Evolutionary conservation across 2,797 vertebrate genomes (phyloP).

Genomic region (Gallinago solitaria): DNA sequence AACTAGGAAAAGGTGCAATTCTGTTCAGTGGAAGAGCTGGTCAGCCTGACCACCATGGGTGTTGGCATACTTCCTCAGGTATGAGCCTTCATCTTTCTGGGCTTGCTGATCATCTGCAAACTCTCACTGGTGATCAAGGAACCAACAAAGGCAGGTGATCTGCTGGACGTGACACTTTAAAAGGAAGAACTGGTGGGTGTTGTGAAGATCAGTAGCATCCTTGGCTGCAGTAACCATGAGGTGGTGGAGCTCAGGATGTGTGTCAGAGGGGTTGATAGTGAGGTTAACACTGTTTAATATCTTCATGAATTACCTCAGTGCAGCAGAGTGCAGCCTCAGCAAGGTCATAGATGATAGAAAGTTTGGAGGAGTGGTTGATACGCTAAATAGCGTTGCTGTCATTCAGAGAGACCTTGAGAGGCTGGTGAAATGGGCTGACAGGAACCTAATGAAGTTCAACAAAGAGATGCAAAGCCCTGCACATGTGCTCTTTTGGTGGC

Average conservation of each 20-base stretch:
- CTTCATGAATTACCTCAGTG: neutral
- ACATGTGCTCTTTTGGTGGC: neutral
- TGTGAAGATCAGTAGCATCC: neutral
- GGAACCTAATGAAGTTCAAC: neutral
- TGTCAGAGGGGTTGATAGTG: neutral
- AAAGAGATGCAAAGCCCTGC: neutral
- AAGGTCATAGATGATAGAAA: neutral
- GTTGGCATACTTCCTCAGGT: neutral
- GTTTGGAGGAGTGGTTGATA: neutral
- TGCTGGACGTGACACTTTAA: neutral
- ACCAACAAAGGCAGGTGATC: neutral
- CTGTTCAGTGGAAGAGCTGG: neutral
- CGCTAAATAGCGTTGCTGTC: neutral
- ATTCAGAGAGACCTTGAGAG: neutral
- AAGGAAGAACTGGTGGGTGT: neutral
- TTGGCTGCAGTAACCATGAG: neutral
- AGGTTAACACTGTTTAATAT: neutral
- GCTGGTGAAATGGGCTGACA: neutral
- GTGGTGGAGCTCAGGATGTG: neutral
- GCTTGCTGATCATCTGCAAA: neutral
- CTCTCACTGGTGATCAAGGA: neutral
- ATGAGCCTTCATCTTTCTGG: neutral
- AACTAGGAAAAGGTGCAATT: neutral
- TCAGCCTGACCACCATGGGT: neutral
- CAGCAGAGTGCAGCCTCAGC: neutral